Conservation (phyloP, 1,140 invertebrate species). For the Drosophila pseudoobscura region DNA sequence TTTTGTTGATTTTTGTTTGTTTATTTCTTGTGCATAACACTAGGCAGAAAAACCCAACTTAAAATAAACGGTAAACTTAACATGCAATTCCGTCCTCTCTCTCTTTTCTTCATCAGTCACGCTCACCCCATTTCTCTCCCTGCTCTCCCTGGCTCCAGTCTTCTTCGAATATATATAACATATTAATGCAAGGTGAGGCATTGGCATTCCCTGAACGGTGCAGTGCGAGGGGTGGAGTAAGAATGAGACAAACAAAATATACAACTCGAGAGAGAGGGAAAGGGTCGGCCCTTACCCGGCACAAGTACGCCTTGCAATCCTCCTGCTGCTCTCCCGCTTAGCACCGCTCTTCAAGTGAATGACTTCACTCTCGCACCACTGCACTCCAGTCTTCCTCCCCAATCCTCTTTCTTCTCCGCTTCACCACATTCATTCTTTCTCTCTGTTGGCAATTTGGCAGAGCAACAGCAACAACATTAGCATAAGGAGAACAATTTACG, state of each 20-base stretch:
- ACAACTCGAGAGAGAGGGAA: no score
- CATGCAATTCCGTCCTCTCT: slow-evolving; percentile 30
- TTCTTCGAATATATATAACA: background rate
- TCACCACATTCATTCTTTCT: slow-evolving; percentile 1
- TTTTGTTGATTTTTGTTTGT: slow-evolving; percentile 1
- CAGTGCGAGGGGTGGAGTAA: no score
- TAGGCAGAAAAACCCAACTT: slow-evolving; percentile 28
- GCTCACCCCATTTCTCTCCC: no score
- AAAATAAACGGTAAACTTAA: slow-evolving; percentile 38
- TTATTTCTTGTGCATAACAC: slow-evolving; percentile 20
- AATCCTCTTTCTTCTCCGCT: slow-evolving; percentile 10
- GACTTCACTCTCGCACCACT: background rate
- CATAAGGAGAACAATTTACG: slow-evolving; percentile 41
- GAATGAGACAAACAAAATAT: no score
- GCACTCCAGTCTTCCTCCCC: background rate
- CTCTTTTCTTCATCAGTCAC: background rate
- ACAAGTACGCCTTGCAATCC: no score
- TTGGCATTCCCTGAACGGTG: no score
- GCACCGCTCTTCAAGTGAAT: no score
- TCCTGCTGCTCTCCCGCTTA: no score
- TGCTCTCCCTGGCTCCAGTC: no score
- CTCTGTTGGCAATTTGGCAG: no score
- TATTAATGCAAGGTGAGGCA: background rate
- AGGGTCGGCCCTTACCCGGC: no score
- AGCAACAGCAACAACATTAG: slow-evolving; percentile 31